These are phyloP conservation scores for Gasterosteus aculeatus DNA, from an alignment of 2,113 vertebrate species.

Conservation along the genomic window DNA sequence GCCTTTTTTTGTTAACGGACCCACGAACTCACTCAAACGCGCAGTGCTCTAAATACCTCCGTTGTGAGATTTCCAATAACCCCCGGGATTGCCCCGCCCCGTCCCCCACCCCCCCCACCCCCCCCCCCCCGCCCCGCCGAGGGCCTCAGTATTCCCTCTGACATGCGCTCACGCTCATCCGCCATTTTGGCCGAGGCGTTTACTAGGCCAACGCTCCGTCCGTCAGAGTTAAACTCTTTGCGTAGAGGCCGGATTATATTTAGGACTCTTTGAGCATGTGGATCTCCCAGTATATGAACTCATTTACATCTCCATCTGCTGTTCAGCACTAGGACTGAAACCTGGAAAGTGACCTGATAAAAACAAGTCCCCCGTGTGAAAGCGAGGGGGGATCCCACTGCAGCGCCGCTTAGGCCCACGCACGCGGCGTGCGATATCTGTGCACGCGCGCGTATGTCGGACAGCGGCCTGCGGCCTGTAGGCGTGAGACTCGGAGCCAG, in stretches of 20 bases:
- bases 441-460: not conserved
- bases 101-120: too few relatives aligned
- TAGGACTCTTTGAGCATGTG: constrained; percentile 34
- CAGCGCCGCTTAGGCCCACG: not conserved
- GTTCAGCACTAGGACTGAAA: not conserved
- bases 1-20: constrained; percentile 23
- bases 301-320: constrained; percentile 27
- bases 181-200: constrained; percentile 49
- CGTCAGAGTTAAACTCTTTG: constrained; percentile 63
- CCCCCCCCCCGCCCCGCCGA: too few relatives aligned
- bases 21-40: not conserved
- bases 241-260: constrained; percentile 50
- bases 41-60: constrained; percentile 44
- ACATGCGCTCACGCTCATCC: constrained; percentile 6
- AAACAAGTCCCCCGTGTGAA: not conserved
- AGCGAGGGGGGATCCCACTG: not conserved
- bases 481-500: constrained; percentile 40
- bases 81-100: constrained; percentile 38
- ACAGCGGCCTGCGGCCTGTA: not conserved
- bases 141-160: too few relatives aligned
- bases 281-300: constrained; percentile 6
- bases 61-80: constrained; percentile 53
- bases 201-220: constrained; percentile 44
- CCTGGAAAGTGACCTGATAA: constrained; percentile 12
- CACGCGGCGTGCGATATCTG: not conserved